These are phyloP conservation scores for Gephyroberyx darwinii DNA, from an alignment of 2,797 vertebrate species.

Conservation along the genomic window DNA sequence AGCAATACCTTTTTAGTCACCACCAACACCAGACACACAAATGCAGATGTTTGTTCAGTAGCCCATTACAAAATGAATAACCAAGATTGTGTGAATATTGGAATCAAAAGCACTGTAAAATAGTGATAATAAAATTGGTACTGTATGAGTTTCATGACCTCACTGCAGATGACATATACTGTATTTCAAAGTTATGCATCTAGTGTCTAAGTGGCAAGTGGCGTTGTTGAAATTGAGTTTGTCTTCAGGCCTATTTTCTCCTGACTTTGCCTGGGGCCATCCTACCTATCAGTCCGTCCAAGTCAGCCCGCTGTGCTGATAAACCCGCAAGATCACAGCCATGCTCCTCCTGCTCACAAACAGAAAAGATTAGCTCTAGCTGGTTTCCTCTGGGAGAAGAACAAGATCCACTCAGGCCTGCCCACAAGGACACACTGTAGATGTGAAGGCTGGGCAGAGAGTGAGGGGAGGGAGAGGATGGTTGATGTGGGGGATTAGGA, in stretches of 20 bases:
- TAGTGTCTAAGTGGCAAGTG: constrained; percentile 17
- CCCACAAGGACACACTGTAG: constrained; percentile 65
- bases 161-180: constrained; percentile 50
- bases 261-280: constrained; percentile 54
- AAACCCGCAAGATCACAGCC: constrained; percentile 82
- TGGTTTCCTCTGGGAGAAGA: constrained; percentile 76
- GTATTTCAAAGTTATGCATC: constrained; percentile 63
- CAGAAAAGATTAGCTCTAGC: constrained; percentile 72
- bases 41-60: constrained; percentile 49
- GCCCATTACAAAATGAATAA: constrained; percentile 64
- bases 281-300: constrained; percentile 61
- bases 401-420: constrained; percentile 78
- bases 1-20: constrained; percentile 50
- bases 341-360: constrained; percentile 59
- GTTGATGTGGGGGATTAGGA: constrained; percentile 63
- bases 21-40: constrained; percentile 24
- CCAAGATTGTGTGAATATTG: constrained; percentile 51
- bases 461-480: constrained; percentile 46
- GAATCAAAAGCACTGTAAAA: constrained; percentile 30
- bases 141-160: constrained; percentile 55
- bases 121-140: constrained; percentile 40
- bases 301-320: constrained; percentile 72
- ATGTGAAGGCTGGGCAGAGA: constrained; percentile 54
- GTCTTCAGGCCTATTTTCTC: constrained; percentile 54
- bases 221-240: constrained; percentile 62